Evolutionary conservation across 2,113 vertebrate genomes (phyloP).

Genomic region (Chlorocebus sabaeus): DNA sequence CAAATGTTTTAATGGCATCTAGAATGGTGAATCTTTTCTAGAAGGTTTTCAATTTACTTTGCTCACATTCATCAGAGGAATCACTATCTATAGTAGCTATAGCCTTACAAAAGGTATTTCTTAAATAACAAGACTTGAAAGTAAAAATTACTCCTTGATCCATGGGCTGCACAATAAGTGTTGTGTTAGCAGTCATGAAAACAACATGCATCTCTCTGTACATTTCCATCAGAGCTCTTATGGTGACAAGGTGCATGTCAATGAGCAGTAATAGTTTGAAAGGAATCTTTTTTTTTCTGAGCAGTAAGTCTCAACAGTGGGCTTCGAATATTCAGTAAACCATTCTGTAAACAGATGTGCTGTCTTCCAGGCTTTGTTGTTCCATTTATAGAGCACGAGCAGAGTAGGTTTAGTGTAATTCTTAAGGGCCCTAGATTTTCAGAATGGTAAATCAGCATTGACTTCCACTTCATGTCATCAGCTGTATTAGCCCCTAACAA

Average conservation of each 20-base stretch:
- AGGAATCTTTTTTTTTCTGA: not conserved
- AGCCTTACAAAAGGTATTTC: no score
- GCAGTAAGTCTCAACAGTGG: not conserved
- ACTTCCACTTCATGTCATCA: not conserved
- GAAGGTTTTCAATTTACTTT: not conserved
- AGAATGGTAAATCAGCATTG: not conserved
- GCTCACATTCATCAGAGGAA: not conserved
- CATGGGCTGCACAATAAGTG: not conserved
- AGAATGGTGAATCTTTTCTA: not conserved
- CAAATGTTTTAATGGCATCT: not conserved
- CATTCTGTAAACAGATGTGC: not conserved
- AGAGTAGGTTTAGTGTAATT: not conserved
- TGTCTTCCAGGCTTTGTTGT: not conserved
- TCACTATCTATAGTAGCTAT: not conserved
- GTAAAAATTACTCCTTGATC: not conserved
- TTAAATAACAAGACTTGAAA: not conserved
- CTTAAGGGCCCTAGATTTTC: not conserved
- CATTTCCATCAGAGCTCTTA: not conserved
- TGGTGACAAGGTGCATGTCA: not conserved
- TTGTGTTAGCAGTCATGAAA: not conserved
- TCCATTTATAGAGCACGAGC: not conserved
- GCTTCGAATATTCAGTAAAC: not conserved
- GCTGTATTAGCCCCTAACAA: not conserved
- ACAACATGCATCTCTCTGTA: not conserved
- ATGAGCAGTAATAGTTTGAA: not conserved